Percentiles rank a stretch among this genome's conserved stretches.
Evolutionary conservation across 2,888 invertebrate genomes (phyloP).

Genomic region (Tipula lateralis): DNA sequence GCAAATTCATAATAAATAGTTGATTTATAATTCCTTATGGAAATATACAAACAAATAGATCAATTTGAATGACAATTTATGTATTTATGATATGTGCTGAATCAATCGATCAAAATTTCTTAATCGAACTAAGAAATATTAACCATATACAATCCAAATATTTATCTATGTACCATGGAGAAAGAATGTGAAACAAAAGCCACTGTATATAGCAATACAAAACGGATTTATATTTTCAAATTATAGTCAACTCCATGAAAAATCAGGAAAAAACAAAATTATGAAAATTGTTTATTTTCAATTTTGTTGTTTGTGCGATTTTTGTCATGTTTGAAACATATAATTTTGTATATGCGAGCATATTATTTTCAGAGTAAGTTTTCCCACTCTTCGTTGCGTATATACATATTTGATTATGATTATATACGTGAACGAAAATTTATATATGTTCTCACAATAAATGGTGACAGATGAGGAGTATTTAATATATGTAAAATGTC

Average conservation of each 20-base stretch:
- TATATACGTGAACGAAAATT: background rate
- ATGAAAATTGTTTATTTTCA: background rate
- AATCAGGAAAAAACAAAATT: background rate
- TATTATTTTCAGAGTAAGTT: background rate
- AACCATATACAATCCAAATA: background rate
- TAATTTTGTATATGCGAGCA: background rate
- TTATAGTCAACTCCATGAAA: background rate
- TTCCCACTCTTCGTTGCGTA: background rate
- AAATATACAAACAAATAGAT: background rate
- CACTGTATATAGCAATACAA: background rate
- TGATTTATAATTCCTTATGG: background rate
- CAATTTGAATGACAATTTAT: no score
- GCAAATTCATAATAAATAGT: background rate
- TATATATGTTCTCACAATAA: background rate
- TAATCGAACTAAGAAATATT: background rate
- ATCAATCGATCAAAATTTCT: background rate
- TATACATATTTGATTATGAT: background rate
- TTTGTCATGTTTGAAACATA: background rate
- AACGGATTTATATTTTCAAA: background rate
- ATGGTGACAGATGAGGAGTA: background rate
- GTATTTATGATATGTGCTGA: background rate
- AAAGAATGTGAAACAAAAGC: background rate
- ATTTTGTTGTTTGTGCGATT: background rate
- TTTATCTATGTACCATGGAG: background rate
- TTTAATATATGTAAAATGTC: background rate